Base-by-base conservation (phyloP, 2,888 invertebrate species). In the Ophion ventricosus region DNA sequence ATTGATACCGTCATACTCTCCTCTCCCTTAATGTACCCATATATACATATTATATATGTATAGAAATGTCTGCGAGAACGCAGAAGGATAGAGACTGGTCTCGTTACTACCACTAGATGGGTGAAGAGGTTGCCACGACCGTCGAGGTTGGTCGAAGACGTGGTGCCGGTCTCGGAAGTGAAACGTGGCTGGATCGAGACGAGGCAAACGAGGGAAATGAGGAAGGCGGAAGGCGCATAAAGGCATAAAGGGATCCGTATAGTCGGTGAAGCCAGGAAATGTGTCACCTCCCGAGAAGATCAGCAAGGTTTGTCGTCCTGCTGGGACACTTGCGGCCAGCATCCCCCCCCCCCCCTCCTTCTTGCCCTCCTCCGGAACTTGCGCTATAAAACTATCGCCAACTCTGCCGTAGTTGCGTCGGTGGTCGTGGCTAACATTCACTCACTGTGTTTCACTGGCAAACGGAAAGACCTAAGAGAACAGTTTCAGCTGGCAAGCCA, bases 361-460 rank as follows among this genome's bases (percentile, higher is more conserved):
- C 17, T 49, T 17, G 61, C 61, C 40, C 57, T 72, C 40, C 80
- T 23, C 81, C 80, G 82, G 84, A 88, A 88, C 86, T 87, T 87
- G 86, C 85, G 86, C 86, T 80, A 85, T 85, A 88, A 89, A 88
- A 89, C 88, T 87, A 86, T 88, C 87, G 81, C 78, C 83, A 86
- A 89, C 89, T 86, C 83, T 79, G 43, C 63, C 25, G 14, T 67
- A 83, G 82, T 81, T 76, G 80, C 75, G 69, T 79, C 61, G 67
- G 59, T 80, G 72, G 35, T 26, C 67, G 72, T n/a, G 75, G 57
- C 54, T 29, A 75, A 26, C 64, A 43, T 63, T 29, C 29, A 61
- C 20, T 26, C 56, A 43, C 43, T 81, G 40, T 66, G 20, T 26
- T 25, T 8, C 23, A 29, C 17, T 61, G 40, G 10, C 29, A 70